Evolutionary conservation across 1,140 invertebrate species (phyloP), one percentile per base, ranked within the genome.

Genomic region (Drosophila persimilis): DNA sequence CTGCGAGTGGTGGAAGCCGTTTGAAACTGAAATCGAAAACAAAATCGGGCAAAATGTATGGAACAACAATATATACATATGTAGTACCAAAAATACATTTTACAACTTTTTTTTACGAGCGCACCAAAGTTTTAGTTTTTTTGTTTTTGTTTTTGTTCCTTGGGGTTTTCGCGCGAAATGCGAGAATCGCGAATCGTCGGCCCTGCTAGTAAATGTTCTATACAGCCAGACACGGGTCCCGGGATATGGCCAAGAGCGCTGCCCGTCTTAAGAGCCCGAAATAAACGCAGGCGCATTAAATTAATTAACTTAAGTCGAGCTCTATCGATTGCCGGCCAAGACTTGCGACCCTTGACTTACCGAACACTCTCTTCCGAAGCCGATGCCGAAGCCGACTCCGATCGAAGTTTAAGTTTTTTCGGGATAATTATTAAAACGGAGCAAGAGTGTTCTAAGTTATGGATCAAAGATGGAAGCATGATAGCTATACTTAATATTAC

Each of bases 61-160:
- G 11, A 60, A 35, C 43, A 58, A 55, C 43, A 55, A 56, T 26
- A 31, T 7, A 8, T 26, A 31, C 1, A 8, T 31, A 31, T 31
- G 29, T 31, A 31, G 11, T 50, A 80, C 62, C 73, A 65, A 61
- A 86, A 86, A 77, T 77, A 86, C 73, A 86, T 86, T 86, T 86
- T 86, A 86, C 81, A 86, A 81, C 81, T 86, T 85, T 50, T 77
- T 86, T 86, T 86, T 86, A 86, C 83, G 81, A 86, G 77, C 80
- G 61, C 57, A 50, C 47, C 60, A 69, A 84, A 85, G 76, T 80
- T 81, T 59, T 26, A 5, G 24, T 60, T 56, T 45, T 6, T 50
- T 63, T 48, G 26, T 39, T 45, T 6, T 50, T 63, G 55, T 39
- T 39, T 53, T 65, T 73, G 41, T 56, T 62, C 39, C 29, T 58